Conservation (phyloP, 2,888 invertebrate species). For the Azorinus chamasolen region DNA sequence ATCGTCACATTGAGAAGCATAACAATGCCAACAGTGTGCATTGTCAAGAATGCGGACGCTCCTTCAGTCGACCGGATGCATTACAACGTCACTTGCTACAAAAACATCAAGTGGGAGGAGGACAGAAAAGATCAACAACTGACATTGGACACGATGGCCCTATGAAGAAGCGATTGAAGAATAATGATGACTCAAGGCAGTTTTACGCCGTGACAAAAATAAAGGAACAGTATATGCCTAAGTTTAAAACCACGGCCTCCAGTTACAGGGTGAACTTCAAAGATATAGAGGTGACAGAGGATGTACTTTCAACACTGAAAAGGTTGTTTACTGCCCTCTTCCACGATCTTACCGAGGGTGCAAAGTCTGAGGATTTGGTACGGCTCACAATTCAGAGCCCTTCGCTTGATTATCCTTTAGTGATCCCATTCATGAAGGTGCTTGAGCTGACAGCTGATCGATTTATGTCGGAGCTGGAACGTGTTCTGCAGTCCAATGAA, state of each 20-base stretch:
- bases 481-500: no score
- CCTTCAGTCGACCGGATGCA: slow-evolving; percentile 6
- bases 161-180: slow-evolving; percentile 6
- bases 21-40: slow-evolving; percentile 1
- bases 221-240: slow-evolving; percentile 24
- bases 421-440: slow-evolving; percentile 17
- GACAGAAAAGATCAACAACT: slow-evolving; percentile 3
- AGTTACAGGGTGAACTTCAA: slow-evolving; percentile 27
- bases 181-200: slow-evolving; percentile 12
- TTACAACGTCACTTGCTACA: slow-evolving; percentile 1
- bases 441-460: slow-evolving; percentile 17
- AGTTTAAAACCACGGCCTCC: slow-evolving; percentile 34
- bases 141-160: background rate
- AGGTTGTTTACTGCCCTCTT: slow-evolving; percentile 15
- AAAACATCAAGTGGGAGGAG: slow-evolving; percentile 14
- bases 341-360: slow-evolving; percentile 24
- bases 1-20: slow-evolving; percentile 24
- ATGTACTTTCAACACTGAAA: slow-evolving; percentile 11
- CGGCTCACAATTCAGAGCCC: slow-evolving; percentile 36
- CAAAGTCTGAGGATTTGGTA: slow-evolving; percentile 26
- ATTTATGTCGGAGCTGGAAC: no score
- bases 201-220: slow-evolving; percentile 14
- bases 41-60: slow-evolving; percentile 15
- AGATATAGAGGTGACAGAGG: slow-evolving; percentile 30
- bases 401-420: slow-evolving; percentile 34